Percentiles rank a stretch among this genome's conserved stretches.
Conservation (phyloP, 2,113 vertebrate genomes). For the Gasterosteus aculeatus region DNA sequence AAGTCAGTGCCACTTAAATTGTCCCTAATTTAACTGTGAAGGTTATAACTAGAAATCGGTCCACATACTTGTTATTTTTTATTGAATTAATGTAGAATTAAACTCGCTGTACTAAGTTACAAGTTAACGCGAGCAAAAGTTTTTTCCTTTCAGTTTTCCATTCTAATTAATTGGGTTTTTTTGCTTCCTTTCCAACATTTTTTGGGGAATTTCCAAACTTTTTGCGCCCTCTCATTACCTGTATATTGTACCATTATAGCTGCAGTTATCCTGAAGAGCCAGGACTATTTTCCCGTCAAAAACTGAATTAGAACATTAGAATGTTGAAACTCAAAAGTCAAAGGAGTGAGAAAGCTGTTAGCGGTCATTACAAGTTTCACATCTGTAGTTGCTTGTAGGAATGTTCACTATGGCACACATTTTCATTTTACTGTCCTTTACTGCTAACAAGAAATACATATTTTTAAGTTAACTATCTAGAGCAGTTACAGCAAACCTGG, state of each 20-base stretch:
- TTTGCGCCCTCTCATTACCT: not conserved
- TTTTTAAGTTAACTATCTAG: constrained; percentile 5
- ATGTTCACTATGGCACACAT: constrained; percentile 50
- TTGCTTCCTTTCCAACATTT: not conserved
- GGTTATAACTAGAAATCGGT: constrained; percentile 20
- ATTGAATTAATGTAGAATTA: not conserved
- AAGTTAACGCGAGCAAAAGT: not conserved
- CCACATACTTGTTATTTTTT: not conserved
- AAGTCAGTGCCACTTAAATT: constrained; percentile 34
- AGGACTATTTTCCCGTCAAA: constrained; percentile 20
- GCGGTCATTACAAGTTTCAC: constrained; percentile 43
- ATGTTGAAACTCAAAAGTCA: constrained; percentile 38
- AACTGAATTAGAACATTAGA: constrained; percentile 27
- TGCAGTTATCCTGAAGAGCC: constrained; percentile 8
- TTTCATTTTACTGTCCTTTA: constrained; percentile 46
- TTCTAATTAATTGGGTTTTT: not conserved
- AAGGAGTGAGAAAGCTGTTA: constrained; percentile 49
- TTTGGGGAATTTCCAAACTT: not conserved
- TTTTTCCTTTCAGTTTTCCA: not conserved
- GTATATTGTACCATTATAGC: constrained; percentile 7
- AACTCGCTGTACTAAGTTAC: not conserved
- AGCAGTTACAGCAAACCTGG: constrained; percentile 42
- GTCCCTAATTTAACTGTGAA: constrained; percentile 6
- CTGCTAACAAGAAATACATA: constrained; percentile 40
- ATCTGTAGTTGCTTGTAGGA: constrained; percentile 38